Evolutionary conservation across 2,797 vertebrate genomes (phyloP).

Genomic region (Aplochiton taeniatus): DNA sequence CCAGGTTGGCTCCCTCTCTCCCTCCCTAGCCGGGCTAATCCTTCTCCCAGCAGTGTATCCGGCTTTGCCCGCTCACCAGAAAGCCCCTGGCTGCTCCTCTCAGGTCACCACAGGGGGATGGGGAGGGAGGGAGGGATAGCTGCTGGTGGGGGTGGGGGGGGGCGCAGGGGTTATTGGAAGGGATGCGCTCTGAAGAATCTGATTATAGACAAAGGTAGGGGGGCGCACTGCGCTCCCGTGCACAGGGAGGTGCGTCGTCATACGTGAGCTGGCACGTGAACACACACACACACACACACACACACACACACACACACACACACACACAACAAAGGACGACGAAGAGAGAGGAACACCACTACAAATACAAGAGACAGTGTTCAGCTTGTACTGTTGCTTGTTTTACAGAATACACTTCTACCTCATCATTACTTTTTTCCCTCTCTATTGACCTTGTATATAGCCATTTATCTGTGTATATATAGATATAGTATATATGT

Average conservation of each 20-base stretch:
- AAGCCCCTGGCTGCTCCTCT: neutral
- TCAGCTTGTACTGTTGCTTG: neutral
- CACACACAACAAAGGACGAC: neutral
- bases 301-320: slow-evolving; percentile 6
- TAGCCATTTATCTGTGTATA: too few relatives aligned
- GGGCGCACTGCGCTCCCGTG: neutral
- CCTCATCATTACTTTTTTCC: too few relatives aligned
- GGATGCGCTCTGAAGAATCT: slow-evolving; percentile 17
- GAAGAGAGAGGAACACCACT: neutral
- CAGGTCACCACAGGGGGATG: too few relatives aligned
- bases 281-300: slow-evolving; percentile 11
- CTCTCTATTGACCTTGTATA: too few relatives aligned
- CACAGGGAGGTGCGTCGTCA: too few relatives aligned
- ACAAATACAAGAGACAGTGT: neutral
- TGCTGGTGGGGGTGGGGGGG: neutral
- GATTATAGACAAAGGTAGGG: slow-evolving; percentile 18
- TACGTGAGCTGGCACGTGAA: neutral
- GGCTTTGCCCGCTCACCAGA: slow-evolving; percentile 18
- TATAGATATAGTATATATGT: too few relatives aligned
- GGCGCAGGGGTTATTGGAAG: slow-evolving; percentile 7
- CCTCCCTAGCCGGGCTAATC: slow-evolving; percentile 22
- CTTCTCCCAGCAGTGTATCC: slow-evolving; percentile 22
- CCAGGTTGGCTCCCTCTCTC: slow-evolving; percentile 5
- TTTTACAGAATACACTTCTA: neutral
- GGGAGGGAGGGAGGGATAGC: too few relatives aligned